A percentile compares a stretch with the other conserved stretches of the same genome.
These are phyloP conservation scores for Gadus macrocephalus DNA, from an alignment of 2,113 vertebrate genomes.

Conservation along the genomic window DNA sequence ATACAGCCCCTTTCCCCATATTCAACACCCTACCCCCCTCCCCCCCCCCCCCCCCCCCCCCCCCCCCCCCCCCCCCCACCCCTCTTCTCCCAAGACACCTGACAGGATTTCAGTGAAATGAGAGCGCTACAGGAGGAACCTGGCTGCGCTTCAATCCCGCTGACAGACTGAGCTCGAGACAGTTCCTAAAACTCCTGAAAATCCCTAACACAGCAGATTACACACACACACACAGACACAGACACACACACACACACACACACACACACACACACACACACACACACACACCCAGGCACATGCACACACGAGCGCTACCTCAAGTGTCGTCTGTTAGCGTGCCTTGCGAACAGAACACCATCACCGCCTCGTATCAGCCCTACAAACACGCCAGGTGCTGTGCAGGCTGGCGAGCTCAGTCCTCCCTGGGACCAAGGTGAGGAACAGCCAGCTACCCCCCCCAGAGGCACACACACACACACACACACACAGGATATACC, in stretches of 20 bases:
- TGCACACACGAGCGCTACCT: background rate
- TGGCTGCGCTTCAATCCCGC: constrained; percentile 73
- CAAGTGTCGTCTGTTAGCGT: constrained; percentile 60
- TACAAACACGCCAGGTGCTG: constrained; percentile 56
- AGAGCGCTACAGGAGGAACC: constrained; percentile 73
- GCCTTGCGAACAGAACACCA: constrained; percentile 43
- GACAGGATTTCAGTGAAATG: constrained; percentile 73
- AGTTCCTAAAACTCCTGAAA: constrained; percentile 73
- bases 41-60: background rate
- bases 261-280: background rate
- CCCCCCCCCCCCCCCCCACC: background rate
- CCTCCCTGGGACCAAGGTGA: background rate
- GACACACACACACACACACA: background rate
- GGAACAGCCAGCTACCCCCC: background rate
- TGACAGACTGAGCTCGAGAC: constrained; percentile 71
- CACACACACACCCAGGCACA: background rate
- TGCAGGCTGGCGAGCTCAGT: constrained; percentile 46
- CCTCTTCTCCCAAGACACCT: constrained; percentile 54
- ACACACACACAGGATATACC: no score
- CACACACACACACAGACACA: background rate
- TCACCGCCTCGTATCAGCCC: constrained; percentile 59
- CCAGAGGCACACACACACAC: no score
- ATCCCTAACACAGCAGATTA: constrained; percentile 75
- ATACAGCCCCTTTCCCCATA: background rate
- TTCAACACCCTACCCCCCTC: background rate